phyloP scores from a whole-genome alignment of 2,797 vertebrate genomes.

The Dromococcyx pavoninus region DNA sequence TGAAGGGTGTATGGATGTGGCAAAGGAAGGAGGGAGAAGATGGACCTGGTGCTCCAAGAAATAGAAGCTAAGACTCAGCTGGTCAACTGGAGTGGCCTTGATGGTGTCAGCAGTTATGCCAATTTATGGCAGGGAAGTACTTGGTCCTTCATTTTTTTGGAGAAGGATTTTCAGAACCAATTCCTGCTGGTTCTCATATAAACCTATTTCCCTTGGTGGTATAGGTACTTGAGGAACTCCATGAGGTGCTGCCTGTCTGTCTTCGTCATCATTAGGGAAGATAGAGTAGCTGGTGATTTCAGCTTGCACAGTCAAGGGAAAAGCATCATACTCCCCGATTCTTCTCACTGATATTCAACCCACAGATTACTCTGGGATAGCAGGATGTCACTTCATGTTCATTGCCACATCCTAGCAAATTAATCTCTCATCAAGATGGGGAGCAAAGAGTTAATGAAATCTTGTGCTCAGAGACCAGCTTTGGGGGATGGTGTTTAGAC shows the following conservation, averaged over 20 bases:
- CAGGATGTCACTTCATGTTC: not conserved
- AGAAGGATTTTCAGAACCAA: not conserved
- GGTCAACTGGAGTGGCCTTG: not conserved
- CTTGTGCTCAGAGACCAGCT: not conserved
- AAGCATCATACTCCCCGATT: fast-evolving
- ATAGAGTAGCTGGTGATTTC: not conserved
- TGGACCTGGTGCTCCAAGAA: not conserved
- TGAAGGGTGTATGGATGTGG: not conserved
- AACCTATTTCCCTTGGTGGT: not conserved
- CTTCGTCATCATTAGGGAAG: not conserved
- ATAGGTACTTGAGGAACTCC: not conserved
- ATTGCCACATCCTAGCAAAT: not conserved
- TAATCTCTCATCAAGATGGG: not conserved
- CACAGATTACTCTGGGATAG: fast-evolving
- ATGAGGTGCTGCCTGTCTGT: fast-evolving
- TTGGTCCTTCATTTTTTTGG: not conserved
- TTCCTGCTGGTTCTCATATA: not conserved
- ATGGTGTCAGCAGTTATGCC: not conserved
- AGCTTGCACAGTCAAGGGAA: not conserved
- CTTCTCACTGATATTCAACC: not conserved
- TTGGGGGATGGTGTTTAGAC: not conserved
- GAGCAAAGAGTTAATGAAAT: not conserved
- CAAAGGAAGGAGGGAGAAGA: not conserved
- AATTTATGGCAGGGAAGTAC: not conserved
- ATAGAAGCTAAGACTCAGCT: not conserved